Percentiles rank a stretch among this genome's conserved stretches.
These are phyloP conservation scores for Gallinago media DNA, from an alignment of 2,113 vertebrate species.

Conservation along the genomic window DNA sequence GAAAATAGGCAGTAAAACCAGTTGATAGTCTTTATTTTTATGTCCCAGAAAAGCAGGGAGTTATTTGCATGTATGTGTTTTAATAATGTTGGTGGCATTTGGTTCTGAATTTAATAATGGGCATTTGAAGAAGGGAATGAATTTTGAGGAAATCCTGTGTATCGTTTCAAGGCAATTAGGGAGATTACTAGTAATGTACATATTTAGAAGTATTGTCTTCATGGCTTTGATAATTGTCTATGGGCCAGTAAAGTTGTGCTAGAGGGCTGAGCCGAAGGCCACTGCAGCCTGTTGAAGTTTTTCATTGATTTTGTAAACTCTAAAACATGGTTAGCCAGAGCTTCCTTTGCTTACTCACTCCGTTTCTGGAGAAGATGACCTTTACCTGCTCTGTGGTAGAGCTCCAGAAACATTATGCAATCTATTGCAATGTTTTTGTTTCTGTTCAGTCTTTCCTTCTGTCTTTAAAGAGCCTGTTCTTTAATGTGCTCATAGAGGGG, in stretches of 20 bases:
- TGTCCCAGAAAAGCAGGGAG: not conserved
- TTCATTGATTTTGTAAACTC: constrained; percentile 7
- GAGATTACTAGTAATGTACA: not conserved
- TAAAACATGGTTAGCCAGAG: not conserved
- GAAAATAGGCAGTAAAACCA: not conserved
- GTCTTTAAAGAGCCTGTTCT: not conserved
- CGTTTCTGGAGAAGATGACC: not conserved
- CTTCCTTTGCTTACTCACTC: not conserved
- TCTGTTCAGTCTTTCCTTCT: not conserved
- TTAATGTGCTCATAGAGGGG: not conserved
- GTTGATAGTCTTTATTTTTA: not conserved
- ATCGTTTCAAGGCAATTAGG: not conserved
- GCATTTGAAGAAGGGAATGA: not conserved
- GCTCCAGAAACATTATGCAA: constrained; percentile 1
- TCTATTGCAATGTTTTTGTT: not conserved
- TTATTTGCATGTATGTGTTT: not conserved
- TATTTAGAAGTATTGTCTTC: not conserved
- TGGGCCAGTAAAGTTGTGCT: not conserved
- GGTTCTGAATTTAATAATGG: not conserved
- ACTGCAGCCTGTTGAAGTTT: not conserved
- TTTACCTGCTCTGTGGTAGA: constrained; percentile 13
- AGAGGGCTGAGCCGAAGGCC: not conserved
- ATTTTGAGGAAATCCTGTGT: constrained; percentile 1
- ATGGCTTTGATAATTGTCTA: not conserved
- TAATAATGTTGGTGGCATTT: not conserved